Conservation (phyloP, 1,140 invertebrate species). For the Ceratina japonica region DNA sequence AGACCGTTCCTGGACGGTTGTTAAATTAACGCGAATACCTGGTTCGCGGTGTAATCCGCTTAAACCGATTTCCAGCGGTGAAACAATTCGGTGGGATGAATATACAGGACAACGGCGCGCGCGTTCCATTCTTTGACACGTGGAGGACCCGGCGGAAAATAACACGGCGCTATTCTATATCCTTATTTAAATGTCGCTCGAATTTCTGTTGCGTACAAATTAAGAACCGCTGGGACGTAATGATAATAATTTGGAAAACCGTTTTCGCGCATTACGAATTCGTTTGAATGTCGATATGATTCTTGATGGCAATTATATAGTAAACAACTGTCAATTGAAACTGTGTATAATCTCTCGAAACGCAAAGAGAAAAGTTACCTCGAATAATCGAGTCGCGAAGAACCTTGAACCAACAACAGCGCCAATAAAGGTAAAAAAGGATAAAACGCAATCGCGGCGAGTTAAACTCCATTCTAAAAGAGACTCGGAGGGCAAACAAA, state of each 20-base stretch:
- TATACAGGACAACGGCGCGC: not conserved
- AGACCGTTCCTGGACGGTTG: not conserved
- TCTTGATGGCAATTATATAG: not conserved
- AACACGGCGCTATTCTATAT: not conserved
- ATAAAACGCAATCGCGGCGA: not conserved
- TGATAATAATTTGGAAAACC: not conserved
- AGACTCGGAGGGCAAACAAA: not conserved
- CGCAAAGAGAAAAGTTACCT: too few relatives aligned
- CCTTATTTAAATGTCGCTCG: not conserved
- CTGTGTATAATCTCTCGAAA: not conserved
- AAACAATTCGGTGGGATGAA: slow-evolving; percentile 16
- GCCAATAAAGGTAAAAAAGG: not conserved
- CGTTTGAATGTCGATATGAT: not conserved
- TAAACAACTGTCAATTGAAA: not conserved
- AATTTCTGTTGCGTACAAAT: slow-evolving; percentile 5
- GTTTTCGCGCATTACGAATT: not conserved
- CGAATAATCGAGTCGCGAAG: not conserved
- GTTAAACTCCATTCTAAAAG: not conserved
- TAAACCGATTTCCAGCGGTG: slow-evolving; percentile 31
- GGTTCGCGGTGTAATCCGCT: slow-evolving; percentile 34
- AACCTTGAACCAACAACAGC: not conserved
- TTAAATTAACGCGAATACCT: slow-evolving; percentile 19
- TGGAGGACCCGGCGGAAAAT: not conserved
- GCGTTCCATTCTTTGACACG: not conserved
- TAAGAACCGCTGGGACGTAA: not conserved